These are phyloP conservation scores for Falcunculus frontatus DNA, from an alignment of 2,113 vertebrate species.

Conservation along the genomic window DNA sequence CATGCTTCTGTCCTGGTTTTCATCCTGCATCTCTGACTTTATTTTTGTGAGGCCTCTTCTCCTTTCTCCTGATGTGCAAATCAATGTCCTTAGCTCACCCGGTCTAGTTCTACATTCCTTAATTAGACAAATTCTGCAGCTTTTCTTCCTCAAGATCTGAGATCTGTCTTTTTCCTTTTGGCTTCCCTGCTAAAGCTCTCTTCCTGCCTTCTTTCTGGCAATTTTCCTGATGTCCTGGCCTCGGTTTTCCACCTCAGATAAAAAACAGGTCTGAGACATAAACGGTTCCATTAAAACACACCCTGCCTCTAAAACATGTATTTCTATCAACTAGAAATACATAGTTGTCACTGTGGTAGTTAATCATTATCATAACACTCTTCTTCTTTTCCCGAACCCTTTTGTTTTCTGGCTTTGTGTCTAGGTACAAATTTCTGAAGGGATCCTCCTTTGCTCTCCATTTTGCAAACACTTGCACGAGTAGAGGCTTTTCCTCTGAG, in stretches of 20 bases:
- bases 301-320: background rate
- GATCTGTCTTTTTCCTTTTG: background rate
- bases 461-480: background rate
- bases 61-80: slow-evolving; percentile 29
- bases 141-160: background rate
- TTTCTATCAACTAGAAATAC: background rate
- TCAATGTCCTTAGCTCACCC: slow-evolving; percentile 49
- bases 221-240: background rate
- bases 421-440: background rate
- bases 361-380: background rate
- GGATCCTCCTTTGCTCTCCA: background rate
- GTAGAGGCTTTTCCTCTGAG: background rate
- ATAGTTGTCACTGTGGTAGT: background rate
- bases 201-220: background rate
- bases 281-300: background rate
- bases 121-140: slow-evolving; percentile 41
- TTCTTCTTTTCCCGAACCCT: background rate
- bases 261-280: background rate
- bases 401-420: background rate
- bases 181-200: background rate
- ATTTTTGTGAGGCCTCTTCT: slow-evolving; percentile 48
- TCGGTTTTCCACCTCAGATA: background rate
- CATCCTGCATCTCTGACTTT: slow-evolving; percentile 36
- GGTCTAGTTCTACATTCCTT: slow-evolving; percentile 59
- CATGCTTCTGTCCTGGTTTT: slow-evolving; percentile 45